Evolutionary conservation across 1,140 invertebrate genomes (phyloP).

Genomic region (Diachasma alloeum): DNA sequence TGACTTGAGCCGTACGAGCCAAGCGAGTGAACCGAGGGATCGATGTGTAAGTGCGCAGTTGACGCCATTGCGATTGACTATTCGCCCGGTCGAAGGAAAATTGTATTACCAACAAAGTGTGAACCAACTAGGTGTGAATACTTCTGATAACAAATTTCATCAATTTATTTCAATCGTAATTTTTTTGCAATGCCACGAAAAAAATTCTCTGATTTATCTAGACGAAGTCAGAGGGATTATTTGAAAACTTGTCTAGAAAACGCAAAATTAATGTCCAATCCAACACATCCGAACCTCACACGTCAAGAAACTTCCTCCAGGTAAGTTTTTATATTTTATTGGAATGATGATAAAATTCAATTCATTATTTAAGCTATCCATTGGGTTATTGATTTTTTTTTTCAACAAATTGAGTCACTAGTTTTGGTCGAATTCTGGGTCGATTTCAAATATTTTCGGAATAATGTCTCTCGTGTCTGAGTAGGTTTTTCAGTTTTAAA

Average conservation of each 20-base stretch:
- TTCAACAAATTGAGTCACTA: no score
- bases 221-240: neutral
- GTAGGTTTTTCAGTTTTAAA: no score
- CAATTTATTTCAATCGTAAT: neutral
- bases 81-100: neutral
- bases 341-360: no score
- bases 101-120: neutral
- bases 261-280: neutral
- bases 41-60: no score
- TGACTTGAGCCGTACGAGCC: neutral
- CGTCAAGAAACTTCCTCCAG: neutral
- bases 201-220: neutral
- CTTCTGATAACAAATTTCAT: neutral
- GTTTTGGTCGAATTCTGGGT: no score
- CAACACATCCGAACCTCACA: neutral
- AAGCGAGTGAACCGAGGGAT: no score
- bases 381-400: no score
- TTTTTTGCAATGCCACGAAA: neutral
- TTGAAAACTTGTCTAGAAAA: neutral
- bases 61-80: neutral
- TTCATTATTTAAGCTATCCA: no score
- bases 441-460: no score
- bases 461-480: no score
- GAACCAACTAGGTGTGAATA: neutral
- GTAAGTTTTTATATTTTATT: no score